Base-by-base conservation (phyloP, 2,797 vertebrate genomes). In the Gymnothorax reevesii region DNA sequence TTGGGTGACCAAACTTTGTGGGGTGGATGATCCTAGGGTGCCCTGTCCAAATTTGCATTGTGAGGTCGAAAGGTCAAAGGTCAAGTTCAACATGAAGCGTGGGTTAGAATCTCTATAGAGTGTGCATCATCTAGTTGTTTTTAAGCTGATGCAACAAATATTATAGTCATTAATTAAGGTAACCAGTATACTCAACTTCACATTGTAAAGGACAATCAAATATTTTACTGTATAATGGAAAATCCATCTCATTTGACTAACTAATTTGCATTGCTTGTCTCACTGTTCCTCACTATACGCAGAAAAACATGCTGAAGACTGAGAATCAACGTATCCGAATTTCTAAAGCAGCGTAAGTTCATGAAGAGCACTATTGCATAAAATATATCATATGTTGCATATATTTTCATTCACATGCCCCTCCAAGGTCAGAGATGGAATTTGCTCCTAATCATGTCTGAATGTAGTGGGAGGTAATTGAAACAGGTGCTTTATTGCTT, bases 381-480 rank as follows among this genome's bases (percentile, higher is more conserved):
- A 62, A 62, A 15, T 62, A 5, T 25, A 66, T 66, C 8, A 52
- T 79, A 15, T 55, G 52, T 0, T 2, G 9, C 71, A 33, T 12
- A 13, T 75, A 75, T 75, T 75, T 75, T 75, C 42, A 12, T 75
- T 8, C 2, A 8, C 15, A 22, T 22, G 2, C 77, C 52, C 20
- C 49, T 55, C 52, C 1, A 12, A 20, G n/a, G 77, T 15, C 73
- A 5, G 27, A 3, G 27, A 71, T 71, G 22, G 12, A 73, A 12
- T 73, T 22, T 20, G 52, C 52, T 79, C 15, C 52, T 79, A 79
- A 79, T 79, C 75, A 52, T 79, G 52, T 79, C 75, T 80, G 77
- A 54, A 52, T 22, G 49, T 0, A 20, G 49, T 80, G 52, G 49
- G 77, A 80, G 52, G 73, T 20, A 80, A 55, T 52, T 54, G 49